Evolutionary conservation across 1,140 invertebrate genomes (phyloP).

Genomic region (Drosophila nigrodunni): DNA sequence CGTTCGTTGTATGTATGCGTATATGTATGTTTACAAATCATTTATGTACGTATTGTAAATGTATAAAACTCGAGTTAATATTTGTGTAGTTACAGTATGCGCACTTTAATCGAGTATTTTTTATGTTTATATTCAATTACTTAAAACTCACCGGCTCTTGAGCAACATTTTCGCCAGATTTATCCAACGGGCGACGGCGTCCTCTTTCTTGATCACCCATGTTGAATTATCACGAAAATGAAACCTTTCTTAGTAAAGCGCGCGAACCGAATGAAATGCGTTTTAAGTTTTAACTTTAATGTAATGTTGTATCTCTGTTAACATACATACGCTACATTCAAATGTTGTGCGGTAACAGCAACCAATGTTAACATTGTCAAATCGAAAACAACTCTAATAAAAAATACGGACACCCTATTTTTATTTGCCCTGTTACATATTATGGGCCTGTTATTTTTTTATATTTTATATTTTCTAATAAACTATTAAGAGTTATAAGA

Average conservation of each 20-base stretch:
- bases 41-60: background rate
- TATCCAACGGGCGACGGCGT: conserved; percentile 46
- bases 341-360: too few species aligned
- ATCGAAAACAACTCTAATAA: too few species aligned
- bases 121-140: background rate
- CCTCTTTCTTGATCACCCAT: conserved; percentile 61
- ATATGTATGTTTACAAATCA: background rate
- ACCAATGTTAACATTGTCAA: too few species aligned
- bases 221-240: background rate
- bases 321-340: too few species aligned
- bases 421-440: too few species aligned
- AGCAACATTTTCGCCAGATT: background rate
- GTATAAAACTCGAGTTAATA: background rate
- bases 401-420: too few species aligned
- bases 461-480: too few species aligned
- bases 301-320: too few species aligned
- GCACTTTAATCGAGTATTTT: background rate
- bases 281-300: too few species aligned
- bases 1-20: background rate
- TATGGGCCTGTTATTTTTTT: too few species aligned
- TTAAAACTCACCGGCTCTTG: conserved; percentile 52
- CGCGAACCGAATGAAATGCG: background rate
- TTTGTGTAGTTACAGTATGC: background rate
- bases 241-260: background rate
- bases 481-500: too few species aligned